Evolutionary conservation across 2,888 invertebrate species (phyloP).

Genomic region (Hymenopus coronatus): DNA sequence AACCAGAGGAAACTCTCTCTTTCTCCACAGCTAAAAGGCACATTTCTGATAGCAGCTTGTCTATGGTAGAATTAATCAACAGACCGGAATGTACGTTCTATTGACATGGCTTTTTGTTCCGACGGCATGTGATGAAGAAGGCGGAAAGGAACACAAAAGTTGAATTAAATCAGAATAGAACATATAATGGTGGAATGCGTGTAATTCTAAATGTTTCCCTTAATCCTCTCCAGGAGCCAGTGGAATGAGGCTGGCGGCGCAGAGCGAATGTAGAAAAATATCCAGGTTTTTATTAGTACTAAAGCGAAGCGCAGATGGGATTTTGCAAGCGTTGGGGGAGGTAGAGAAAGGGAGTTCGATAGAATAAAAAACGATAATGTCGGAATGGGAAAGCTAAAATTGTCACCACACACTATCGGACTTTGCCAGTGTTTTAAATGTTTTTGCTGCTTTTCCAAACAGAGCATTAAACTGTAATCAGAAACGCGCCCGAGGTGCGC

Average conservation of each 20-base stretch:
- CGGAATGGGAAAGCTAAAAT: neutral
- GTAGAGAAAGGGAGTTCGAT: neutral
- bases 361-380: neutral
- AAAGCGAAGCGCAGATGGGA: neutral
- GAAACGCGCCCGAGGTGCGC: neutral
- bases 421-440: neutral
- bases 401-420: neutral
- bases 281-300: neutral
- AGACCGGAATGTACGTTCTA: neutral
- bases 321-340: neutral
- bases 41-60: neutral
- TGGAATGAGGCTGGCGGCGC: neutral
- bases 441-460: neutral
- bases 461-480: neutral
- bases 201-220: neutral
- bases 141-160: neutral
- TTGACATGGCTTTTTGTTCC: neutral
- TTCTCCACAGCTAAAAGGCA: neutral
- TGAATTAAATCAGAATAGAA: neutral
- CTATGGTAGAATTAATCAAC: neutral
- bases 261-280: neutral
- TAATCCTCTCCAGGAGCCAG: neutral
- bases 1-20: neutral
- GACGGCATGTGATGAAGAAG: neutral
- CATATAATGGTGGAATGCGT: neutral